A percentile compares a stretch with the other conserved stretches of the same genome.
Evolutionary conservation across 2,888 invertebrate species (phyloP).

Genomic region (Callyntrura guangdongensis): DNA sequence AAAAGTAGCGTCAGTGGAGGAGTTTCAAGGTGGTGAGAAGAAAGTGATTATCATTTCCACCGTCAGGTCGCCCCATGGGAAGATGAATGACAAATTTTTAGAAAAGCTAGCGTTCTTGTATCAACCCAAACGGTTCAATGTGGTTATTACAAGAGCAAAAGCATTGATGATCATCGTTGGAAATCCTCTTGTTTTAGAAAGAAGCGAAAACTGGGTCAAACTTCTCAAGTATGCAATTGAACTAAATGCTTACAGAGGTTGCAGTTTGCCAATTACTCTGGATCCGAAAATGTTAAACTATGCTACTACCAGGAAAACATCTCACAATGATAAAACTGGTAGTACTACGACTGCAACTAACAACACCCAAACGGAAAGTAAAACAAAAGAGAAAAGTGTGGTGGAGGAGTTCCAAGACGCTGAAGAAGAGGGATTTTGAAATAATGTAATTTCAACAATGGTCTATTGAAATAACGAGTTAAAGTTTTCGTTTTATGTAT

Average conservation of each 20-base stretch:
- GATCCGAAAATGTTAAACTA: background rate
- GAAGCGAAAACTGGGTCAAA: slow-evolving; percentile 90
- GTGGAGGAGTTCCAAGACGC: slow-evolving; percentile 14
- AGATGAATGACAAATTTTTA: slow-evolving; percentile 84
- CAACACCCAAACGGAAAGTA: too few species aligned
- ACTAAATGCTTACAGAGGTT: slow-evolving; percentile 90
- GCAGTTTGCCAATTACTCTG: slow-evolving; percentile 86
- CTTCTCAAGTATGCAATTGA: slow-evolving; percentile 89
- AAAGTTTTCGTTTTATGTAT: too few species aligned
- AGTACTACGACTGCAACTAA: too few species aligned
- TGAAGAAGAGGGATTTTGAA: slow-evolving; percentile 4
- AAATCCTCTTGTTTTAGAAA: slow-evolving; percentile 91
- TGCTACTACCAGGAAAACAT: background rate
- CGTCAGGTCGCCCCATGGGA: slow-evolving; percentile 86
- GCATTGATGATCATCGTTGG: slow-evolving; percentile 93
- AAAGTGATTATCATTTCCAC: slow-evolving; percentile 91
- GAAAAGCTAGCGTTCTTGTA: slow-evolving; percentile 90
- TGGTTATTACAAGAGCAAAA: slow-evolving; percentile 94
- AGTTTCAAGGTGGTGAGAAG: slow-evolving; percentile 91
- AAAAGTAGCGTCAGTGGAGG: slow-evolving; percentile 93
- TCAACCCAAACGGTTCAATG: slow-evolving; percentile 94
- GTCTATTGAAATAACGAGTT: too few species aligned
- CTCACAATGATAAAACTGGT: background rate
- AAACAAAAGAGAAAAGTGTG: too few species aligned
- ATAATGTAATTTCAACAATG: too few species aligned